Base-by-base conservation (phyloP, 2,888 invertebrate genomes). In the Xylophagus ater region DNA sequence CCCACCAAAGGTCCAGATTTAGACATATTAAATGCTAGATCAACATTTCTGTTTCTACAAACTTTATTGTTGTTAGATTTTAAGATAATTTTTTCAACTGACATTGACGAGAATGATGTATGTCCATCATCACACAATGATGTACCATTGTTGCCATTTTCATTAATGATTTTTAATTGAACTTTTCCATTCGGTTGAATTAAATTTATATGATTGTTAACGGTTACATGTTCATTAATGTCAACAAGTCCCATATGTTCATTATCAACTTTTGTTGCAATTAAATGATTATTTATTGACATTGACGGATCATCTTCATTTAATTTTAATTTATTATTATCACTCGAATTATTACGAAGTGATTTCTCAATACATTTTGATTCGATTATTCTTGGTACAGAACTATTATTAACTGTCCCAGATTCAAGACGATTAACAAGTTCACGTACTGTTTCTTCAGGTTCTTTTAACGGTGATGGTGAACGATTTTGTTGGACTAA, bases 241-340 rank as follows among this genome's bases (percentile, higher is more conserved):
- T 51, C 48, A 17, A 48, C 49, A 28, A 43, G 40, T 43, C 50
- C 49, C 47, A 58, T 63, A 17, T 37, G 18, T 13, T 30, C 57
- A n/a, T n/a, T n/a, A n/a, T n/a, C n/a, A n/a, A n/a, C n/a, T 58
- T 47, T 56, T 50, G 25, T 39, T 63, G 49, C 63, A 59, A 53
- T 56, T 66, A 57, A 66, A 66, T 53, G 66, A 50, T 51, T 70
- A 62, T 53, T 65, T 49, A 59, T 67, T 61, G 65, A 71, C 64
- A 56, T 43, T 34, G 47, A 20, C 32, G 41, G 15, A 39, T 40
- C 30, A 40, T 40, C 23, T 21, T 31, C 34, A 12, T 9, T 30
- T 21, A 13, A 10, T n/a, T 28, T 28, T 29, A 20, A 5, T 21
- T 5, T 20, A 6, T 19, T 23, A 25, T 26, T 35, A 14, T 35